Conservation (phyloP, 2,888 invertebrate genomes). For the Zootermopsis nevadensis region DNA sequence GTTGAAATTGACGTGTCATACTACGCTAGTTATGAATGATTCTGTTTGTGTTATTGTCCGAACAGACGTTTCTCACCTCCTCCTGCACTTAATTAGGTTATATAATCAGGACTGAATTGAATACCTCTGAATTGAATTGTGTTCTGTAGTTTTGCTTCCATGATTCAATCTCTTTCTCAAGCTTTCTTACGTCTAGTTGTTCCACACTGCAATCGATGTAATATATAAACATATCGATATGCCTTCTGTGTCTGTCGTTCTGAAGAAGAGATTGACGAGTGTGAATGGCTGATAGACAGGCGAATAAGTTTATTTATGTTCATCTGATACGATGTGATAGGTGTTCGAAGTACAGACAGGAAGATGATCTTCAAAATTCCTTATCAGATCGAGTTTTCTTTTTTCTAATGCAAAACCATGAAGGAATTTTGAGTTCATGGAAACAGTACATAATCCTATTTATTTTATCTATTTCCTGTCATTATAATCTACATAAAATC, state of each 20-base stretch:
- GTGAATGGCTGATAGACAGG: conserved; percentile 15
- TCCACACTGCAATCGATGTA: background rate
- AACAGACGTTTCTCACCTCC: too few species aligned
- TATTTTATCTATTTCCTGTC: too few species aligned
- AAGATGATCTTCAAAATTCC: background rate
- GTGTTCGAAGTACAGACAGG: background rate
- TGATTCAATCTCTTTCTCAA: too few species aligned
- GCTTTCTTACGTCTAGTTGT: background rate
- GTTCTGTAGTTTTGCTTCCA: too few species aligned
- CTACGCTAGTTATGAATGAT: too few species aligned
- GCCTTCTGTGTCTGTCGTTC: background rate
- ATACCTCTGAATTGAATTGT: background rate
- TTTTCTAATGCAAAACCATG: background rate
- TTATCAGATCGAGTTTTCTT: background rate
- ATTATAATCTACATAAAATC: too few species aligned
- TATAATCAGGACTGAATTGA: too few species aligned
- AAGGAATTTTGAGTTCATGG: background rate
- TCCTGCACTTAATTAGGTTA: too few species aligned
- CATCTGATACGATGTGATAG: background rate
- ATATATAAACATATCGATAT: background rate
- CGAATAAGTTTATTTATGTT: conserved; percentile 22
- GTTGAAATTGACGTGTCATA: too few species aligned
- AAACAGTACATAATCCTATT: background rate
- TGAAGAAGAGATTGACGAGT: background rate
- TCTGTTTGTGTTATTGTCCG: too few species aligned